phyloP scores from a whole-genome alignment of 2,888 invertebrate species.

The Rhorus exstirpatorius region DNA sequence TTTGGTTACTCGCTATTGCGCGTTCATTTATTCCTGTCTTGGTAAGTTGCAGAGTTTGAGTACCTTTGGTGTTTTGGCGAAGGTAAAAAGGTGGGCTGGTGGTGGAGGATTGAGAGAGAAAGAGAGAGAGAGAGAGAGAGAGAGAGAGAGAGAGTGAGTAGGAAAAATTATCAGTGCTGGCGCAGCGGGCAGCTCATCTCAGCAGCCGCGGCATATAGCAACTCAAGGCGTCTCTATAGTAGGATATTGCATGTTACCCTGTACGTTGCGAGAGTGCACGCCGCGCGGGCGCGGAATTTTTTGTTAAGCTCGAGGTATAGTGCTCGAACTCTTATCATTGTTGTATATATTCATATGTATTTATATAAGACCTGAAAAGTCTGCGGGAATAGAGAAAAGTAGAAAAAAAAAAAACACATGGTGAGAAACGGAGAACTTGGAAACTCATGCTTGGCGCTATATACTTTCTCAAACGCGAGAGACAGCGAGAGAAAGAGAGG shows the following conservation, averaged over 20 bases:
- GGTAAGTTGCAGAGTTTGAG: slow-evolving; percentile 43
- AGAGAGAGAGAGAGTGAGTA: slow-evolving; percentile 57
- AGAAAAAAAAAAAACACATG: not conserved
- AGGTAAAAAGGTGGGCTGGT: slow-evolving; percentile 61
- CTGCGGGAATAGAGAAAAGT: not conserved
- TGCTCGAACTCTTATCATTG: slow-evolving; percentile 50
- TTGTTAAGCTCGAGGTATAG: slow-evolving; percentile 27
- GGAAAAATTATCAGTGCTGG: slow-evolving; percentile 83
- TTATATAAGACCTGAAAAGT: not conserved
- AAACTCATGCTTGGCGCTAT: slow-evolving; percentile 16
- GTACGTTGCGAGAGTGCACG: slow-evolving; percentile 62
- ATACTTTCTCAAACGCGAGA: slow-evolving; percentile 18
- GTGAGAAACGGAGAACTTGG: slow-evolving; percentile 38
- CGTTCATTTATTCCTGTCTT: slow-evolving; percentile 35
- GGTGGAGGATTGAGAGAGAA: slow-evolving; percentile 42
- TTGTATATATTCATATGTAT: not conserved
- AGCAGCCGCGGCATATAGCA: slow-evolving; percentile 84
- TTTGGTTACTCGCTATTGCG: slow-evolving; percentile 19
- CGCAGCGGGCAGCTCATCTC: slow-evolving; percentile 83
- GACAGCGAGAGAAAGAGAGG: slow-evolving; percentile 22
- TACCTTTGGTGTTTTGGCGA: slow-evolving; percentile 46
- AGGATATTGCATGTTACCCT: slow-evolving; percentile 75
- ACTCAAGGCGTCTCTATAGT: slow-evolving; percentile 83
- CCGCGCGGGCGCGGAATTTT: not conserved
- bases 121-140: slow-evolving; percentile 31